These are phyloP conservation scores for Ibidorhyncha struthersii DNA, from an alignment of 2,113 vertebrate species.

Conservation along the genomic window DNA sequence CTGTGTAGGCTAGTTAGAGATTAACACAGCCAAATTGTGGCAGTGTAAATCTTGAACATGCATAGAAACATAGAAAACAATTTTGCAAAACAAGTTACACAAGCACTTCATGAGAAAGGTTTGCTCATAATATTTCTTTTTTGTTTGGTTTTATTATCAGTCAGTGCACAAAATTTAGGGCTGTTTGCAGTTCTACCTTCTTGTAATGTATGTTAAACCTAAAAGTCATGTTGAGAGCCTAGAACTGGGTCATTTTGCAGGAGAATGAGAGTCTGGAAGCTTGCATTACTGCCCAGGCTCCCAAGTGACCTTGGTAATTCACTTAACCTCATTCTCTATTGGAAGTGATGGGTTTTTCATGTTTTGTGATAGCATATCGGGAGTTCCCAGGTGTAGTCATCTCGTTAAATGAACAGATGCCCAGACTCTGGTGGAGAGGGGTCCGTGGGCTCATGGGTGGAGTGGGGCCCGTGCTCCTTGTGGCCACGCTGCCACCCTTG, in stretches of 20 bases:
- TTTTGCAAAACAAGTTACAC: background rate
- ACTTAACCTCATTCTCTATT: background rate
- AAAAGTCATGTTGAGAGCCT: background rate
- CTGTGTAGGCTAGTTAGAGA: constrained; percentile 48
- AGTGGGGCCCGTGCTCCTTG: background rate
- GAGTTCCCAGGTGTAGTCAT: background rate
- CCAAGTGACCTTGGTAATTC: background rate
- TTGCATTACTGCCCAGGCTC: background rate
- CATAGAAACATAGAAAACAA: background rate
- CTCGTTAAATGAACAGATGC: background rate
- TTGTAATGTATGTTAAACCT: background rate
- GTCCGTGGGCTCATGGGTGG: background rate
- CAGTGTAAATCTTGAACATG: background rate
- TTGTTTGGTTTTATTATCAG: background rate
- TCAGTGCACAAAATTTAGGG: background rate
- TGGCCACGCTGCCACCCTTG: background rate
- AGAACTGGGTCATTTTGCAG: background rate
- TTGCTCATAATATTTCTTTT: background rate
- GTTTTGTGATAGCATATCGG: background rate
- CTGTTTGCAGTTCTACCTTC: background rate
- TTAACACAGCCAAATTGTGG: constrained; percentile 9
- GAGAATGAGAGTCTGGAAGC: background rate
- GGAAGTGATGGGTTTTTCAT: background rate
- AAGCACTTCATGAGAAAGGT: background rate
- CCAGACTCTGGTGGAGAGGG: background rate